These are phyloP conservation scores for Latrodectus geometricus DNA, from an alignment of 1,140 invertebrate genomes.

Conservation along the genomic window DNA sequence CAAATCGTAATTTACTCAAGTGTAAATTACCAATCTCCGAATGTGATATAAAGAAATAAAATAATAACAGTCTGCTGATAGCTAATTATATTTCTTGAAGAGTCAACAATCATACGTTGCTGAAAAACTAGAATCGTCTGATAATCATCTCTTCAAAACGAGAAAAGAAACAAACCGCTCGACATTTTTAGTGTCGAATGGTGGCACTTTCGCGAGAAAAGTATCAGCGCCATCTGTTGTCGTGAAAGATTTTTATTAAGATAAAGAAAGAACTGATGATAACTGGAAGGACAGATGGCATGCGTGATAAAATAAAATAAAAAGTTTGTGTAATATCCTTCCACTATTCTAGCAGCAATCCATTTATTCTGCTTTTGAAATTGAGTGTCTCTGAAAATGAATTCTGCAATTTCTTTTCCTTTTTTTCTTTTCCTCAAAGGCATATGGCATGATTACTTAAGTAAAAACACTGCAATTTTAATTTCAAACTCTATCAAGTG, in stretches of 20 bases:
- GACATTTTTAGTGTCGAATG: background rate
- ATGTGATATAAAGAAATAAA: background rate
- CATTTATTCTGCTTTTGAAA: constrained; percentile 9
- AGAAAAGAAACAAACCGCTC: background rate
- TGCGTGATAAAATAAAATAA: constrained; percentile 13
- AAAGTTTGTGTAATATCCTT: constrained; percentile 22
- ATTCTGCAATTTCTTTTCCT: constrained; percentile 8
- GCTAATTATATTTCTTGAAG: background rate
- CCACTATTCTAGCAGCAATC: background rate
- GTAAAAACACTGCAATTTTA: constrained; percentile 6
- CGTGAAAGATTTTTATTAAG: constrained; percentile 44
- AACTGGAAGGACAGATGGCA: constrained; percentile 28
- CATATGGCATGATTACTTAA: constrained; percentile 12
- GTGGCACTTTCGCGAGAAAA: background rate
- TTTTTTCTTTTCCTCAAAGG: background rate
- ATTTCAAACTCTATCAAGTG: background rate
- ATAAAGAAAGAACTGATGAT: constrained; percentile 10
- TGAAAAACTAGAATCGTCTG: background rate
- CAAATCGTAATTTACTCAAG: background rate
- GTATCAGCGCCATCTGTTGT: constrained; percentile 31
- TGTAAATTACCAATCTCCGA: background rate
- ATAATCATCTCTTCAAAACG: background rate
- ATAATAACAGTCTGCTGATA: background rate
- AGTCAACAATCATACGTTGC: background rate
- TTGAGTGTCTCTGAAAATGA: constrained; percentile 31